Evolutionary conservation across 2,113 vertebrate genomes (phyloP).

Genomic region (Xenopus tropicalis): DNA sequence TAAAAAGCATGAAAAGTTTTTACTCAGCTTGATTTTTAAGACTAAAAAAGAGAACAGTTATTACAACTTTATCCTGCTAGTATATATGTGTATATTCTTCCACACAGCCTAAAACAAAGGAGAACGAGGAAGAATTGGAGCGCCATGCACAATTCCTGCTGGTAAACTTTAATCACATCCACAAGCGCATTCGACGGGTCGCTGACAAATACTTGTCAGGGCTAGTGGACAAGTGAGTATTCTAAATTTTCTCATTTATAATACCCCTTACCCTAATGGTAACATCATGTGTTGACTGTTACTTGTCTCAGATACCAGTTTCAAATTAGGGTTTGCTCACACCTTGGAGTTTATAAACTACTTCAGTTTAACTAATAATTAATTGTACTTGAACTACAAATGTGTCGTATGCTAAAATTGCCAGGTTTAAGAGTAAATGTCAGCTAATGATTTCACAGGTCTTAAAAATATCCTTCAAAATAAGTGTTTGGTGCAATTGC

Average conservation of each 20-base stretch:
- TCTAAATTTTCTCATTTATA: neutral
- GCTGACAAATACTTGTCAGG: constrained; percentile 96
- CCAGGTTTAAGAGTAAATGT: neutral
- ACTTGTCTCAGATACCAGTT: neutral
- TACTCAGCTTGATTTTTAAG: no score
- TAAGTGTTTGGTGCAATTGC: no score
- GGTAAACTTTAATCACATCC: constrained; percentile 95
- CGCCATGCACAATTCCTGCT: constrained; percentile 90
- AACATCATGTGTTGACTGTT: no score
- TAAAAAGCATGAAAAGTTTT: no score
- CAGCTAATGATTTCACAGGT: neutral
- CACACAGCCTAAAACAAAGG: constrained; percentile 89
- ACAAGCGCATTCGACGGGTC: constrained; percentile 93
- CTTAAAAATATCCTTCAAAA: no score
- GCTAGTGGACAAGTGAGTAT: constrained; percentile 87
- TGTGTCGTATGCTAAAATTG: no score
- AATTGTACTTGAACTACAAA: no score
- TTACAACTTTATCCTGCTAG: no score
- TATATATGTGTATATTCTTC: neutral
- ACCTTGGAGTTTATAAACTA: no score
- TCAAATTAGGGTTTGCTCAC: neutral
- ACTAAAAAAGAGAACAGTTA: no score
- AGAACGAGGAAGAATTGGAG: constrained; percentile 90
- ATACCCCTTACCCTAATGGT: no score
- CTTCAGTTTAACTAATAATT: no score